Conservation (phyloP, 2,797 vertebrate genomes). For the Enteromius paludinosus region DNA sequence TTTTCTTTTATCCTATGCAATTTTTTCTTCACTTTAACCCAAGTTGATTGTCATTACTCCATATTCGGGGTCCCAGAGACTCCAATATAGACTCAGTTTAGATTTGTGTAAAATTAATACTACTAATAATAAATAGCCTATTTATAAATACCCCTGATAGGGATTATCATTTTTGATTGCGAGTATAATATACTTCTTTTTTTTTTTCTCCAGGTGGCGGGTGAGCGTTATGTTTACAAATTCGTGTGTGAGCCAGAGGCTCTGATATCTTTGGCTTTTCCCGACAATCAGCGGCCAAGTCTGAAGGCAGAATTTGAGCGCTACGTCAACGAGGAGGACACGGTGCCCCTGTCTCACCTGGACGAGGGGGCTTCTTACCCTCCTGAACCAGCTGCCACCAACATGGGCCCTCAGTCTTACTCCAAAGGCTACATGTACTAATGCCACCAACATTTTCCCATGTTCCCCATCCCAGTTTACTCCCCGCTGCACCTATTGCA, state of each 20-base stretch:
- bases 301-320: conserved; percentile 89
- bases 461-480: conserved; percentile 37
- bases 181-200: neutral
- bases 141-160: too few relatives aligned
- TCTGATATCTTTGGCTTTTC: conserved; percentile 94
- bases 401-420: conserved; percentile 85
- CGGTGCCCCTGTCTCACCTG: conserved; percentile 93
- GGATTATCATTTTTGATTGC: neutral
- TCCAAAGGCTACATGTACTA: conserved; percentile 94
- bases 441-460: conserved; percentile 55
- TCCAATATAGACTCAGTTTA: neutral
- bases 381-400: conserved; percentile 79
- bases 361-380: conserved; percentile 84
- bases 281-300: conserved; percentile 90
- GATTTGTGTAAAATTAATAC: neutral
- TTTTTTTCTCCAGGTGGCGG: conserved; percentile 85
- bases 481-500: conserved; percentile 78
- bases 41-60: neutral
- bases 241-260: conserved; percentile 97
- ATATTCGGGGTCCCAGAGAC: neutral
- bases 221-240: conserved; percentile 98
- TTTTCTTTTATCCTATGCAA: neutral
- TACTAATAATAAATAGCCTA: neutral
- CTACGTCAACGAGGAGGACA: conserved; percentile 93
- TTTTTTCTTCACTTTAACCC: neutral